phyloP scores from a whole-genome alignment of 2,888 invertebrate genomes.

The Buathra laborator region DNA sequence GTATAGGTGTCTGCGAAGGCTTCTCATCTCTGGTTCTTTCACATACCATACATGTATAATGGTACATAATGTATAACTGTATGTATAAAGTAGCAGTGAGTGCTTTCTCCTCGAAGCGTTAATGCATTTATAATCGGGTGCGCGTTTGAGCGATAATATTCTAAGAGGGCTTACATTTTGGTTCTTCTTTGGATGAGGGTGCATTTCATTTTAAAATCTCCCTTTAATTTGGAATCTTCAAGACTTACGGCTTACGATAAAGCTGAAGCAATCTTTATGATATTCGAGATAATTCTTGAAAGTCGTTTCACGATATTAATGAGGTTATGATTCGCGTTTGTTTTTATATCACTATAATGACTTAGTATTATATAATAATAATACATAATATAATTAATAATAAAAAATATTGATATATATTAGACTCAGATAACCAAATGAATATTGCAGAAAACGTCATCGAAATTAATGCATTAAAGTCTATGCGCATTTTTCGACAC shows the following conservation, averaged over 20 bases:
- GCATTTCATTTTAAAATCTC: conserved; percentile 6
- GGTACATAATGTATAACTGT: not conserved
- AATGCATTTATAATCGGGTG: conserved; percentile 60
- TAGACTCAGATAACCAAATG: too few species aligned
- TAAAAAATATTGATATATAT: too few species aligned
- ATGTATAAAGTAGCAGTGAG: conserved; percentile 38
- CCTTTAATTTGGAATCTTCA: not conserved
- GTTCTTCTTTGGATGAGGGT: conserved; percentile 21
- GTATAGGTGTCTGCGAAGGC: not conserved
- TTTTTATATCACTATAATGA: too few species aligned
- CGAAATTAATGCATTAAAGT: too few species aligned
- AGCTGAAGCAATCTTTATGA: too few species aligned
- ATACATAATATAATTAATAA: too few species aligned
- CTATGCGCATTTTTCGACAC: too few species aligned
- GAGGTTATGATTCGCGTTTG: too few species aligned
- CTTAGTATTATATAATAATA: too few species aligned
- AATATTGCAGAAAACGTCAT: too few species aligned
- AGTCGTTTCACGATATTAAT: too few species aligned
- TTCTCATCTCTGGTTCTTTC: not conserved
- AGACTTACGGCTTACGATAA: not conserved
- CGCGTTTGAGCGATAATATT: conserved; percentile 39
- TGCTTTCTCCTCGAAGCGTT: conserved; percentile 54
- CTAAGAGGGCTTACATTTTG: conserved; percentile 32
- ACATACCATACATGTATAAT: not conserved
- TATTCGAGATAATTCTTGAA: too few species aligned